Evolutionary conservation across 2,113 vertebrate species (phyloP), one percentile per base, ranked within the genome.

Genomic region (Okapia johnstoni): DNA sequence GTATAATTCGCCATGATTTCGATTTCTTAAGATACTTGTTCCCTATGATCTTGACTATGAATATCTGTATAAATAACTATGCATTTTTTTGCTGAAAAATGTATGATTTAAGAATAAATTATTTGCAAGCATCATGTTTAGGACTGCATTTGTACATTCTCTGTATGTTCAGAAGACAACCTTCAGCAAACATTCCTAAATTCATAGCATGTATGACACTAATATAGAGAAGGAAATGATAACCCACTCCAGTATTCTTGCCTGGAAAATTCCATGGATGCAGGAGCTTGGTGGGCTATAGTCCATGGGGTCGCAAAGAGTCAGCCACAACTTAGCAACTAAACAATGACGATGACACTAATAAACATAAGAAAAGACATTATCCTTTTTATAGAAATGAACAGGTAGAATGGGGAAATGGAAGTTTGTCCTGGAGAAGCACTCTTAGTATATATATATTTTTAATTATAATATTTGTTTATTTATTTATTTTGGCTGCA

Each of bases 31-130:
- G 85, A 96, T 87, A 94, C 96, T 97, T 98, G 73, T 91, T 98
- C 87, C 97, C 96, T 98, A 77, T 88, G 81, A 92, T 98, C 98
- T 98, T 98, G 98, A 98, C 98, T 98, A 97, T 98, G 98, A 97
- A 98, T 97, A 97, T 98, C 96, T 98, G 92, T 98, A 93, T 91
- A 98, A 98, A 98, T 97, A 94, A 98, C 98, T 99, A 98, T 99
- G 98, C 98, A 98, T 98, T 99, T 98, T 58, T 98, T 98, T 97
- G 98, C 93, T 97, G 97, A 97, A 98, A 94, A 97, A 66, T 90
- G 93, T 98, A 98, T 98, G 94, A 98, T 93, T 93, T 98, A 97
- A 96, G 98, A 99, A 99, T 99, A 99, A 99, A 97, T 85, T 97
- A 98, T 98, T 99, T 99, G 96, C 98, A 98, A 98, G 66, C 97